Conservation (phyloP, 2,888 invertebrate species). For the Seira sanloemensis region DNA sequence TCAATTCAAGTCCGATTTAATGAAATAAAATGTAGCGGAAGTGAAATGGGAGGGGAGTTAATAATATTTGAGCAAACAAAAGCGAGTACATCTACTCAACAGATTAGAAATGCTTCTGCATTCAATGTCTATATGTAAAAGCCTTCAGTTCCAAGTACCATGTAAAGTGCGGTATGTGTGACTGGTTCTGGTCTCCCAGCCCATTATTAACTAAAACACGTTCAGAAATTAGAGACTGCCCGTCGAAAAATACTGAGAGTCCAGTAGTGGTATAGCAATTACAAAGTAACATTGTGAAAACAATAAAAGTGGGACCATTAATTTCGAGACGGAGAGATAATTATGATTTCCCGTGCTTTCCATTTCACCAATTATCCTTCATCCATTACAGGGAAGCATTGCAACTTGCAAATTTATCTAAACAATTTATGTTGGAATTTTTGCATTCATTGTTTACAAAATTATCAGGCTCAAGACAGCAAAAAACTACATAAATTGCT, state of each 20-base stretch:
- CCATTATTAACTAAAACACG: neutral
- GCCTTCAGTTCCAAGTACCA: neutral
- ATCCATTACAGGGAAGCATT: too few species aligned
- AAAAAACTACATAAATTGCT: too few species aligned
- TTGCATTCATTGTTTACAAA: too few species aligned
- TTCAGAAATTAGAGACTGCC: neutral
- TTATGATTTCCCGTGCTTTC: conserved; percentile 27
- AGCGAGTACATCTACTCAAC: neutral
- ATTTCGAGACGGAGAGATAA: conserved; percentile 25
- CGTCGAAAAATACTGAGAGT: neutral
- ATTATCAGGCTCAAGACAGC: too few species aligned
- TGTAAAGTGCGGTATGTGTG: conserved; percentile 3
- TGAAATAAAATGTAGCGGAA: conserved; percentile 43
- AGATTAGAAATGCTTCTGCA: too few species aligned
- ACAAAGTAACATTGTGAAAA: neutral
- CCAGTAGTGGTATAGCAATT: neutral
- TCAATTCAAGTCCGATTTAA: neutral
- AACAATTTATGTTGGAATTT: too few species aligned
- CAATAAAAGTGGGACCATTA: conserved; percentile 25
- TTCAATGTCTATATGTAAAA: neutral
- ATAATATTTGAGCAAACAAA: conserved; percentile 30
- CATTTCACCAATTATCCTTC: conserved; percentile 36
- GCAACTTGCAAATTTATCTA: too few species aligned
- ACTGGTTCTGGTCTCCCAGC: neutral
- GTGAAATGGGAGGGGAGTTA: conserved; percentile 31